These are phyloP conservation scores for Trissonchulus latispiculum DNA, from an alignment of 2,888 invertebrate genomes.

Conservation along the genomic window DNA sequence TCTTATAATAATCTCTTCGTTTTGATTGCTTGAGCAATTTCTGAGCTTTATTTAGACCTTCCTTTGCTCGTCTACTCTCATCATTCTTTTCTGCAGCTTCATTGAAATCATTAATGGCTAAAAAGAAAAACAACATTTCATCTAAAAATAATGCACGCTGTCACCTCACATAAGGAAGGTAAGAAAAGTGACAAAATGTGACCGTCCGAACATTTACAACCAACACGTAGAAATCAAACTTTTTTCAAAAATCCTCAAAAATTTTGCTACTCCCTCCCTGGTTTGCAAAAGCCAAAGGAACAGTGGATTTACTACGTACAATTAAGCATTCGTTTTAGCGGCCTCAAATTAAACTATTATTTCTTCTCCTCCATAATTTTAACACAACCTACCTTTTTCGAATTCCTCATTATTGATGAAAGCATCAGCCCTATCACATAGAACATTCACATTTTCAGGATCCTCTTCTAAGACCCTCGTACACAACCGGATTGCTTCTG, in stretches of 20 bases:
- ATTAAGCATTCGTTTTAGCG: no score
- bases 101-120: no score
- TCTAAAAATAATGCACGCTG: no score
- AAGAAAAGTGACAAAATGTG: no score
- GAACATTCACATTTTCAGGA: constrained; percentile 60
- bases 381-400: constrained; percentile 59
- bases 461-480: constrained; percentile 63
- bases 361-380: no score
- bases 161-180: no score
- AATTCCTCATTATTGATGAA: constrained; percentile 76
- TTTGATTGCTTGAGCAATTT: constrained; percentile 83
- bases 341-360: no score
- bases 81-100: no score
- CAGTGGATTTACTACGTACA: no score
- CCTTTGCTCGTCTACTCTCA: constrained; percentile 66
- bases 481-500: constrained; percentile 66
- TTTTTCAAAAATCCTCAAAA: no score
- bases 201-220: background rate
- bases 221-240: background rate
- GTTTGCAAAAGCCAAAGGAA: no score
- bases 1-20: constrained; percentile 92
- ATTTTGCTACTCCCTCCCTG: background rate
- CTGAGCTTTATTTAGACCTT: constrained; percentile 75
- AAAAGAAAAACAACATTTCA: no score
- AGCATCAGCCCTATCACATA: constrained; percentile 86